Evolutionary conservation across 2,888 invertebrate species (phyloP).

Genomic region (Agriopis aurantiaria): DNA sequence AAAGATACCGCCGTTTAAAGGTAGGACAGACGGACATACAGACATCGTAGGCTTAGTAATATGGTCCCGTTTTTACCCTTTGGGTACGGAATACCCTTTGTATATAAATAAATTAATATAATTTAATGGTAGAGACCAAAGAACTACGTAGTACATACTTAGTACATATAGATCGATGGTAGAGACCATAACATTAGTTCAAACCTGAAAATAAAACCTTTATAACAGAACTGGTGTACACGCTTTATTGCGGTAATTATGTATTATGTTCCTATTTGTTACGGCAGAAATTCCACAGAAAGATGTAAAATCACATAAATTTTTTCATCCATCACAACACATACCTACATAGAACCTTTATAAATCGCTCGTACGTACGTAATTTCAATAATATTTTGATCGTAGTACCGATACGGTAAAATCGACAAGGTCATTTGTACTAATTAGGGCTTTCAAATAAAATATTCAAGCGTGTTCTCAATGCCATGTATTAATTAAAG

Average conservation of each 20-base stretch:
- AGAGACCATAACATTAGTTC: too few species aligned
- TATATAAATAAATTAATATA: too few species aligned
- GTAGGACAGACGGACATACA: too few species aligned
- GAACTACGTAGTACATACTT: too few species aligned
- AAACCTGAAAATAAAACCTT: not conserved
- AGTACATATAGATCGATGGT: too few species aligned
- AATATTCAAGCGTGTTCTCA: conserved; percentile 16
- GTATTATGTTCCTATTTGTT: not conserved
- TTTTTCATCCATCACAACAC: not conserved
- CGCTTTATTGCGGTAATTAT: not conserved
- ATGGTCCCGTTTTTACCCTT: too few species aligned
- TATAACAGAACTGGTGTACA: not conserved
- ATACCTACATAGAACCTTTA: not conserved
- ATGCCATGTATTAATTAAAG: conserved; percentile 9
- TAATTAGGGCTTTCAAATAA: conserved; percentile 25
- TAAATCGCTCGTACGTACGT: conserved; percentile 4
- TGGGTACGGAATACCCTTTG: too few species aligned
- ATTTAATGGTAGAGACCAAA: too few species aligned
- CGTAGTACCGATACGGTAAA: conserved; percentile 18
- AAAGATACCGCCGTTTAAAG: too few species aligned
- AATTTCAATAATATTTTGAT: conserved; percentile 13
- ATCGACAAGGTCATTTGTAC: conserved; percentile 14
- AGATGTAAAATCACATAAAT: not conserved
- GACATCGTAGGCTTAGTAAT: too few species aligned
- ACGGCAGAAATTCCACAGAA: not conserved